Evolutionary conservation across 2,888 invertebrate genomes (phyloP).

Genomic region (Diabrotica balteata): DNA sequence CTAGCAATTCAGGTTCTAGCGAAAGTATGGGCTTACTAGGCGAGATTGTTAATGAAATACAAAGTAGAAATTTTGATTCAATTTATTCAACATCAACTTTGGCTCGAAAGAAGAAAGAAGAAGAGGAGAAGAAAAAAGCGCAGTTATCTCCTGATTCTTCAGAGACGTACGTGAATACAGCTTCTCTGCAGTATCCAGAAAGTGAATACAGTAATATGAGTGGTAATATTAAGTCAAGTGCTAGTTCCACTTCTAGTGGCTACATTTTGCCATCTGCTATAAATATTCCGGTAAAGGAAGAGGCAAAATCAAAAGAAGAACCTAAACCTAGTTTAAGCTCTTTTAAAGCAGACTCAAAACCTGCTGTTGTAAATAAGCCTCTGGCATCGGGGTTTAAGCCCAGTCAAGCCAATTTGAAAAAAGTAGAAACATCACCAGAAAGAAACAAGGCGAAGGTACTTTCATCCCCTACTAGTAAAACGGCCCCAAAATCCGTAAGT

Average conservation of each 20-base stretch:
- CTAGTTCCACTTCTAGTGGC: slow-evolving; percentile 72
- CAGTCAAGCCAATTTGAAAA: slow-evolving; percentile 30
- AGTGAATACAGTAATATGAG: slow-evolving; percentile 70
- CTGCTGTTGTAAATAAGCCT: slow-evolving; percentile 41
- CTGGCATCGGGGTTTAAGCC: slow-evolving; percentile 38
- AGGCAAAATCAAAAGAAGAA: slow-evolving; percentile 27
- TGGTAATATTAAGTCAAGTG: slow-evolving; percentile 59
- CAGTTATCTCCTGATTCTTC: slow-evolving; percentile 46
- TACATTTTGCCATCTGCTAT: slow-evolving; percentile 77
- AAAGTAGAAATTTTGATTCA: slow-evolving; percentile 84
- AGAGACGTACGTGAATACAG: slow-evolving; percentile 70
- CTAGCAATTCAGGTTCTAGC: slow-evolving; percentile 63
- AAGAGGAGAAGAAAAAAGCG: slow-evolving; percentile 54
- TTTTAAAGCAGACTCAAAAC: slow-evolving; percentile 45
- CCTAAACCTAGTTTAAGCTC: slow-evolving; percentile 47
- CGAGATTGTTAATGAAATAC: slow-evolving; percentile 88
- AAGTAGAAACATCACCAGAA: slow-evolving; percentile 39
- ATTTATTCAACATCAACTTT: slow-evolving; percentile 83
- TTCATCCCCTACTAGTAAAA: slow-evolving; percentile 39
- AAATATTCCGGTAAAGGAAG: slow-evolving; percentile 66
- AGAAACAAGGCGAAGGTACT: slow-evolving; percentile 36
- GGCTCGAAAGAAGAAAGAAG: slow-evolving; percentile 67
- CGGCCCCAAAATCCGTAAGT: slow-evolving; percentile 41
- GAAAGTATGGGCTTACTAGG: slow-evolving; percentile 81
- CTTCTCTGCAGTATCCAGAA: slow-evolving; percentile 57